These are phyloP conservation scores for Parnassius orleans DNA, from an alignment of 2,888 invertebrate genomes.

Conservation along the genomic window DNA sequence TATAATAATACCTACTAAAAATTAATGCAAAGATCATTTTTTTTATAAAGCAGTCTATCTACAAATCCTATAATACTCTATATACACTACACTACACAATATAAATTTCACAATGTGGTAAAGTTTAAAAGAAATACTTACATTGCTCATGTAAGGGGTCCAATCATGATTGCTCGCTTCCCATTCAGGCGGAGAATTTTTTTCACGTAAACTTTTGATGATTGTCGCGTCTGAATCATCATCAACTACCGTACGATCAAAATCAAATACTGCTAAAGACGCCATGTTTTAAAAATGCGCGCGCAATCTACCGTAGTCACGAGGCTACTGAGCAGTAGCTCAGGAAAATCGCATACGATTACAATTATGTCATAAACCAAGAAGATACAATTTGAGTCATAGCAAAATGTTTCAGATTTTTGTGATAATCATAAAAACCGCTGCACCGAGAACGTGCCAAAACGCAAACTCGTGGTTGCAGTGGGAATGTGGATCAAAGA, in stretches of 20 bases:
- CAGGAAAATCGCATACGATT: conserved; percentile 30
- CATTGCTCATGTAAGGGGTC: conserved; percentile 76
- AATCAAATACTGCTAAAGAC: conserved; percentile 69
- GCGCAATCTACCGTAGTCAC: conserved; percentile 37
- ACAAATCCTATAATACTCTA: too few relatives aligned
- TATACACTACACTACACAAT: too few relatives aligned
- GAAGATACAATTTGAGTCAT: conserved; percentile 23
- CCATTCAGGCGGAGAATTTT: conserved; percentile 68
- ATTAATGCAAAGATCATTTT: too few relatives aligned
- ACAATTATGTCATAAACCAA: conserved; percentile 31
- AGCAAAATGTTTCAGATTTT: conserved; percentile 31
- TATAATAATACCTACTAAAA: too few relatives aligned
- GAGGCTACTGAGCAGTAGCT: conserved; percentile 38
- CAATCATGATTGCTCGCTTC: conserved; percentile 61
- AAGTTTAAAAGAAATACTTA: conserved; percentile 40
- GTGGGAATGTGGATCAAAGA: too few relatives aligned
- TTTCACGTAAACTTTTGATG: conserved; percentile 63
- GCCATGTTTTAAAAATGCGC: conserved; percentile 53
- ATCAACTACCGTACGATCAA: conserved; percentile 69
- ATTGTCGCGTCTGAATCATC: conserved; percentile 72
- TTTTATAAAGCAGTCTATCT: too few relatives aligned
- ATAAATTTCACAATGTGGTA: too few relatives aligned
- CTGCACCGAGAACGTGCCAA: too few relatives aligned
- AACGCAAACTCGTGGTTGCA: too few relatives aligned
- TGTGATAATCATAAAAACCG: conserved; percentile 9